Evolutionary conservation across 1,140 invertebrate species (phyloP), one percentile per base, ranked within the genome.

Genomic region (Zaprionus lachaisei): DNA sequence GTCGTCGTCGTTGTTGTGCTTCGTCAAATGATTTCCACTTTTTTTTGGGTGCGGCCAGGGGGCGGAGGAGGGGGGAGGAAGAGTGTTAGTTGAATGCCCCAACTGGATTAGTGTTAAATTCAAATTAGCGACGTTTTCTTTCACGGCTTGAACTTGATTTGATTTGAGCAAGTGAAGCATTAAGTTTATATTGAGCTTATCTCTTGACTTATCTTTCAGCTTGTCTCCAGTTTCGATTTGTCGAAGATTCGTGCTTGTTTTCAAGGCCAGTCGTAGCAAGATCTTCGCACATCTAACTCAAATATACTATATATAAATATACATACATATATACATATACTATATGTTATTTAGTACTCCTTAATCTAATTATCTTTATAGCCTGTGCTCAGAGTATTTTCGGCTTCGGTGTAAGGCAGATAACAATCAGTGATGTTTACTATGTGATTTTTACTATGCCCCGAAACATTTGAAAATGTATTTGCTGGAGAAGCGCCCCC

Each of bases 91-190:
- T 58, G 12, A 34, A 38, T 58, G 17, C 56, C 54, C 54, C 41
- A n/a, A 37, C 64, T 51, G 34, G 72, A 83, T 82, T 57, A 73
- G 83, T 77, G 83, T 86, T 77, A 74, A 72, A 74, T 80, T 67
- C 69, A 72, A 80, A 86, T 86, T 86, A 86, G 72, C 83, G 79
- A 77, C 73, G 70, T 56, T 80, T 66, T 66, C 55, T 58, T 66
- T 20, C 11, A 20, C 15, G 20, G 1, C 22, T 24, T 14, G 47
- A 56, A 69, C 75, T 41, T 61, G 60, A 28, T 22, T 49, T 49
- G 12, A 31, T 31, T 2, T 7, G 28, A 31, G 28, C 28, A 11
- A 20, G 17, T 20, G 9, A 12, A 49, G 41, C n/a, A 17, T 14
- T 44, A 2, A 4, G 47, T 12, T 49, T 49, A 22, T 44, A 17